Percentiles rank a stretch among this genome's conserved stretches.
phyloP scores from a whole-genome alignment of 1,140 invertebrate species.

The Rhagoletis pomonella region DNA sequence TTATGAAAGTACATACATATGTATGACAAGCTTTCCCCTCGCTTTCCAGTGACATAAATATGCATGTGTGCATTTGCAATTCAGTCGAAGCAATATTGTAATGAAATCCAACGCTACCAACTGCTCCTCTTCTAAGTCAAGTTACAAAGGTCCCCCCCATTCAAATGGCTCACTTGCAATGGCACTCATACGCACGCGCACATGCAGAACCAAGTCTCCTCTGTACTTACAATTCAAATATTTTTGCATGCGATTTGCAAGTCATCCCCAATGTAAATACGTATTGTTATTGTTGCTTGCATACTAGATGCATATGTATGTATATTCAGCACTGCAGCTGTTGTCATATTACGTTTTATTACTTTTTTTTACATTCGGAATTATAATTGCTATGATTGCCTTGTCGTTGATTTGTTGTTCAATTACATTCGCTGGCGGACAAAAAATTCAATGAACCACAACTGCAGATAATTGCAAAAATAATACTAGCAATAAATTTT shows the following conservation, averaged over 20 bases:
- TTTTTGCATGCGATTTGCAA: conserved; percentile 19
- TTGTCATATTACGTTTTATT: conserved; percentile 16
- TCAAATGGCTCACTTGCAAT: not conserved
- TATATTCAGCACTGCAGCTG: not conserved
- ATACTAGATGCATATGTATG: not conserved
- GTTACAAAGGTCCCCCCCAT: conserved; percentile 6
- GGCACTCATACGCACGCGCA: not conserved
- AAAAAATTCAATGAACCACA: conserved; percentile 47
- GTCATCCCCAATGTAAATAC: not conserved
- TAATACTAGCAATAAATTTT: conserved; percentile 34
- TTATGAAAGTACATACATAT: no score
- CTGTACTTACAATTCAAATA: not conserved
- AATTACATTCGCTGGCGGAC: conserved; percentile 6
- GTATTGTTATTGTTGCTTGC: not conserved
- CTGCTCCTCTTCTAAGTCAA: not conserved
- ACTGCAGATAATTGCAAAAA: conserved; percentile 22
- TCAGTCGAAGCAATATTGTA: not conserved
- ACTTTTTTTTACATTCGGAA: not conserved
- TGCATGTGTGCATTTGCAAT: no score
- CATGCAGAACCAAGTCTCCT: not conserved
- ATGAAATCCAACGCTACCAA: conserved; percentile 10
- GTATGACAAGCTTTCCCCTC: no score
- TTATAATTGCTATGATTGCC: conserved; percentile 4
- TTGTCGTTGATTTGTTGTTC: not conserved
- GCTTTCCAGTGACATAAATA: no score